Evolutionary conservation across 2,797 vertebrate species (phyloP).

Genomic region (Numenius phaeopus): DNA sequence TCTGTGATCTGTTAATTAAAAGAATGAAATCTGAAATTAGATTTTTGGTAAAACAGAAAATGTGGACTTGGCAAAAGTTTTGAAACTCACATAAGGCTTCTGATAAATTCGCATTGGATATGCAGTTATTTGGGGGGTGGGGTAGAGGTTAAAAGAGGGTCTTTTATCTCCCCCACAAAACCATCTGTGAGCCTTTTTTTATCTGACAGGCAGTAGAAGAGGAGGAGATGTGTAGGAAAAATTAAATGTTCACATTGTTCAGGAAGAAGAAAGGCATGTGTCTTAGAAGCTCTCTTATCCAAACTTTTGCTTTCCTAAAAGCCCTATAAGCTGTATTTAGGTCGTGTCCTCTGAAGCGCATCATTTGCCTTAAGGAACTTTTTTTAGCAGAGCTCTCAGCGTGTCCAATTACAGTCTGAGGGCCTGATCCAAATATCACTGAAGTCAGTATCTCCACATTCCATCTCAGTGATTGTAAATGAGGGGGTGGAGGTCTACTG

Average conservation of each 20-base stretch:
- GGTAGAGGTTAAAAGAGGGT: slow-evolving; percentile 61
- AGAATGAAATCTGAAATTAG: slow-evolving; percentile 73
- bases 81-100: slow-evolving; percentile 68
- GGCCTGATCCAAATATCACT: slow-evolving; percentile 14
- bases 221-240: slow-evolving; percentile 68
- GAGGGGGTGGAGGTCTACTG: slow-evolving; percentile 8
- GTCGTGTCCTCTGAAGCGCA: slow-evolving; percentile 10
- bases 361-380: slow-evolving; percentile 32
- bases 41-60: slow-evolving; percentile 60
- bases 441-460: slow-evolving; percentile 44
- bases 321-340: not conserved
- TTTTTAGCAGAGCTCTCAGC: not conserved
- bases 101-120: slow-evolving; percentile 58
- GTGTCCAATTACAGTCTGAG: slow-evolving; percentile 22
- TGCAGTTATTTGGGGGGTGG: slow-evolving; percentile 63
- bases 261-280: slow-evolving; percentile 53
- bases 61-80: slow-evolving; percentile 71
- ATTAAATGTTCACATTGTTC: slow-evolving; percentile 71
- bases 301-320: slow-evolving; percentile 41
- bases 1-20: slow-evolving; percentile 77
- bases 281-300: slow-evolving; percentile 27
- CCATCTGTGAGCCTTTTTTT: slow-evolving; percentile 69
- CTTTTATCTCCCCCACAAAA: slow-evolving; percentile 62
- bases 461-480: slow-evolving; percentile 19
- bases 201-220: slow-evolving; percentile 71